Evolutionary conservation across 2,888 invertebrate genomes (phyloP).

Genomic region (Sinelater perroti): DNA sequence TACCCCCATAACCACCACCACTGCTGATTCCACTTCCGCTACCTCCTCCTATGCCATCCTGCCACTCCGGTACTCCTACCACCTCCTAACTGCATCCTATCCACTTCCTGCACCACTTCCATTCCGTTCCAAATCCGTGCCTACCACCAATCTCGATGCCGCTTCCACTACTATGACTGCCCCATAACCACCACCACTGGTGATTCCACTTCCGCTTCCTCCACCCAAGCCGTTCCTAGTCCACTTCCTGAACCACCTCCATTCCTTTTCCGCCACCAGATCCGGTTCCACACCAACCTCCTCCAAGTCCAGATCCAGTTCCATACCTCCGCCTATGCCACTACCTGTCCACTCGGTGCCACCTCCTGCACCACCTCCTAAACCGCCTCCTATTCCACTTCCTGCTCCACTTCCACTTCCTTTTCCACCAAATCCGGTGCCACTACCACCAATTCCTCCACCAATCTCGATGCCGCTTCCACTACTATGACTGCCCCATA

Average conservation of each 20-base stretch:
- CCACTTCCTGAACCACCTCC: no score
- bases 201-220: no score
- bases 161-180: neutral
- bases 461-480: no score
- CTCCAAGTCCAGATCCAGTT: no score
- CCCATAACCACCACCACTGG: neutral
- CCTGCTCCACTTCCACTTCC: neutral
- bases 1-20: neutral
- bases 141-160: neutral
- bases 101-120: neutral
- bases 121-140: neutral
- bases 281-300: no score
- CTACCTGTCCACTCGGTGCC: conserved; percentile 17
- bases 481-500: no score
- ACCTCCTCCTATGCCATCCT: neutral
- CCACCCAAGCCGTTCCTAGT: neutral
- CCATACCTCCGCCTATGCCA: conserved; percentile 4
- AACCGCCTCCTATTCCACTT: conserved; percentile 4
- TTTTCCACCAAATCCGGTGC: conserved; percentile 11
- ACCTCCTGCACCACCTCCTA: no score
- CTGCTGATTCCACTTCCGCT: neutral
- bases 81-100: neutral
- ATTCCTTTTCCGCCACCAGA: no score
- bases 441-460: no score
- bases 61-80: no score